Evolutionary conservation across 2,113 vertebrate species (phyloP), one percentile per base, ranked within the genome.

Genomic region (Pao palembangensis): DNA sequence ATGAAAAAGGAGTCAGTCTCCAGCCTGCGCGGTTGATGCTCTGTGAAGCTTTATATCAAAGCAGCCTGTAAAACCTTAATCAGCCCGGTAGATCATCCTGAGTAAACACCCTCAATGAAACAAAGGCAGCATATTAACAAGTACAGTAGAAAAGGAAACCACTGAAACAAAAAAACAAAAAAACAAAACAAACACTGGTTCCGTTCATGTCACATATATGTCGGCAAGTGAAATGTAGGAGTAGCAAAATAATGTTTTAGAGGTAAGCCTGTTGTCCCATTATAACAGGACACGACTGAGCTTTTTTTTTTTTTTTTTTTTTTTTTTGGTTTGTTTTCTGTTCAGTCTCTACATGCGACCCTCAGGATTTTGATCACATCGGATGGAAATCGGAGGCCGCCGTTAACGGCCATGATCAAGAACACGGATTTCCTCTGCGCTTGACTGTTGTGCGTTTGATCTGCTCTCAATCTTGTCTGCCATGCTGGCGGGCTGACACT

Each of bases 401-500:
- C 23, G 70, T 61, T 42, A 53, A 64, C 55, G 34, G 17, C 11
- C 18, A 63, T 64, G 48, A 75, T 73, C 43, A 64, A 54, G 43
- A 61, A 70, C 63, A 63, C 51, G 14, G 28, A 11, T 56, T 55
- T 31, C 43, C 31, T 34, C 42, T 46, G 52, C 51, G 61, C 59
- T 50, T 2, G 41, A 6, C 63, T 64, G 65, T 67, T 66, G 66
- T 55, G 56, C 42, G 55, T 77, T 79, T 85, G 74, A 76, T 86
- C 51, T 76, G 74, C 75, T 83, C 75, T 71, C 67, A 69, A 62
- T 75, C 71, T 66, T 12, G 4, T 60, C 67, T 61, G 62, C 75
- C 59, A 55, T 69, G 65, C 63, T 55, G 73, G 65, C 69, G 68
- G 80, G 71, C 63, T 73, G 78, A 83, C 80, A 83, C 73, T 41